phyloP scores from a whole-genome alignment of 2,797 vertebrate species.

The Hippocampus kuda region DNA sequence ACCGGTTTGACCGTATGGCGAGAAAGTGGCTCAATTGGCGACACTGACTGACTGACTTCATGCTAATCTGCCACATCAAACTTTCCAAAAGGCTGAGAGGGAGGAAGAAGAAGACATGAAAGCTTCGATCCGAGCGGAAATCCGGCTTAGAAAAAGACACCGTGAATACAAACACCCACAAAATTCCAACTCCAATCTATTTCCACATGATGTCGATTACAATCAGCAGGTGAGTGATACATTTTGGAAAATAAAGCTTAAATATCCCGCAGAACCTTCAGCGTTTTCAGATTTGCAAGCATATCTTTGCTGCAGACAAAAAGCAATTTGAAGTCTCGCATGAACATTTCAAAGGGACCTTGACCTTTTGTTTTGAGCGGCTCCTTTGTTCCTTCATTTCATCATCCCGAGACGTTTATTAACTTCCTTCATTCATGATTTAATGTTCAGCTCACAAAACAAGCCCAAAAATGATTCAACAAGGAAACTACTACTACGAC shows the following conservation, averaged over 20 bases:
- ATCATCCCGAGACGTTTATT: constrained; percentile 26
- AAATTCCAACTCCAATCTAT: constrained; percentile 28
- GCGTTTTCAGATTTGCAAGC: constrained; percentile 19
- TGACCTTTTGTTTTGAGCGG: constrained; percentile 10
- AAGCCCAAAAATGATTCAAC: constrained; percentile 11
- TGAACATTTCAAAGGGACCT: constrained; percentile 10
- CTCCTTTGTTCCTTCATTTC: constrained; percentile 7
- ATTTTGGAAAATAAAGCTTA: constrained; percentile 21
- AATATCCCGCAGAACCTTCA: constrained; percentile 25
- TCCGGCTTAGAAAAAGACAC: constrained; percentile 7
- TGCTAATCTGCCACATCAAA: too few species aligned
- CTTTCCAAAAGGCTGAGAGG: too few species aligned
- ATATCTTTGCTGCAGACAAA: constrained; percentile 13
- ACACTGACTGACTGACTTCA: too few species aligned
- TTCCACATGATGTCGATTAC: constrained; percentile 37
- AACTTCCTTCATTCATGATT: constrained; percentile 43
- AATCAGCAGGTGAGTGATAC: constrained; percentile 36
- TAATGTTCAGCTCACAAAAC: constrained; percentile 13
- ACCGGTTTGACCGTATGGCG: too few species aligned
- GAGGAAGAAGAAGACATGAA: not conserved
- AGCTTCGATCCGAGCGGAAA: not conserved
- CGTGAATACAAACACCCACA: constrained; percentile 9
- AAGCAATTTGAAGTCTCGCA: not conserved
- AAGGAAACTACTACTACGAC: constrained; percentile 24
- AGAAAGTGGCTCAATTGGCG: too few species aligned